Percentiles rank a stretch among this genome's conserved stretches.
Evolutionary conservation across 2,797 vertebrate genomes (phyloP).

Genomic region (Mus caroli): DNA sequence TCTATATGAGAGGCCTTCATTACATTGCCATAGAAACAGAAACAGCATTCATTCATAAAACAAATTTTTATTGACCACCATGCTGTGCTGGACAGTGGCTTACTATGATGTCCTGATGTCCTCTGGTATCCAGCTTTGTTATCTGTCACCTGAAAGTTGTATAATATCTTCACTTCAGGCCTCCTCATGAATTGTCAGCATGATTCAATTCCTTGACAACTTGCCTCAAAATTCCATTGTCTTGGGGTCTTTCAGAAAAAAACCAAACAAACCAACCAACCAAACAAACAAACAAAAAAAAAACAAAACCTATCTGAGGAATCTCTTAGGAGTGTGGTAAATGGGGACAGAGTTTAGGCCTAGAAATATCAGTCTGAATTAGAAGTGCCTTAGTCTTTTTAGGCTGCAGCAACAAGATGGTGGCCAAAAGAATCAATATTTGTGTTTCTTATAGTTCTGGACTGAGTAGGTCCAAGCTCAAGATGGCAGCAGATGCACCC

Average conservation of each 20-base stretch:
- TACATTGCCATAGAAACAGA: neutral
- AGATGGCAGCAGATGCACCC: neutral
- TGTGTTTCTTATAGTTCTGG: constrained; percentile 15
- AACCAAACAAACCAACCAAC: too few species aligned
- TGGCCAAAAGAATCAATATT: neutral
- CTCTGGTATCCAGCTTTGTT: neutral
- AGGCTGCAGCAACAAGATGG: neutral
- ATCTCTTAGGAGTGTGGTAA: neutral
- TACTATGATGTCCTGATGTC: neutral
- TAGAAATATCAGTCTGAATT: neutral
- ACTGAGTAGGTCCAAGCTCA: neutral
- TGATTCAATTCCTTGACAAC: neutral
- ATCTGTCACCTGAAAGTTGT: neutral
- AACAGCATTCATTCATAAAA: constrained; percentile 14
- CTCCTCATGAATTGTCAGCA: neutral
- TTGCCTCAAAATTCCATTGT: constrained; percentile 33
- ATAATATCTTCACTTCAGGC: neutral
- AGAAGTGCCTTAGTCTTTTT: neutral
- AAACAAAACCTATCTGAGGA: neutral
- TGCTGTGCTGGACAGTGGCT: neutral
- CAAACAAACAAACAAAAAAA: too few species aligned
- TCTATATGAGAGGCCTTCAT: neutral
- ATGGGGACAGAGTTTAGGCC: neutral
- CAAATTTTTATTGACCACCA: neutral
- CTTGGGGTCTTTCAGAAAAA: neutral